Base-by-base conservation (phyloP, 2,797 vertebrate genomes). In the Anabas testudineus region DNA sequence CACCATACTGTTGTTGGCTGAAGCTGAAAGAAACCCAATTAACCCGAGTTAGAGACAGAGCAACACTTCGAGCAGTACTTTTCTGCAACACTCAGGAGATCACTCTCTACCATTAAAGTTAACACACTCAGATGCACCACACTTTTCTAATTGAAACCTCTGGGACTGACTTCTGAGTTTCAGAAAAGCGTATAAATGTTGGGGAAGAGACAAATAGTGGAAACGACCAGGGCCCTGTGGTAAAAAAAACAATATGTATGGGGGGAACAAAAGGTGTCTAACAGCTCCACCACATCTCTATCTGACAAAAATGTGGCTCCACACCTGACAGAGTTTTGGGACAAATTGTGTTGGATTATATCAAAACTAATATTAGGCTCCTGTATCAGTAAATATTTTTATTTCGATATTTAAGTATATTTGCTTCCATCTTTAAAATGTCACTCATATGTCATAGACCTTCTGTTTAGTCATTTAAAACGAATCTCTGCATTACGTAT, bases 81-180 rank as follows among this genome's bases (percentile, higher is more conserved):
- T 72, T 86, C 90, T 68, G 71, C 83, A 90, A 82, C 90, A 92
- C 93, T 91, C 89, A 68, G 86, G 93, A 94, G 91, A 94, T 90
- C 91, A 71, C 87, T 87, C 82, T 78, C 88, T 82, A 87, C 92
- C 89, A 91, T 93, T 93, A 94, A 89, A 92, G 85, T 70, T 88
- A 91, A 91, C 86, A 78, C 90, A 90, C 89, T 88, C 82, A 84
- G 71, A 92, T 89, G 87, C 87, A 82, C 81, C 67, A 76, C 80
- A 86, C 90, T 90, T 92, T 93, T 93, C 88, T 95, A 95, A 95
- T 94, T 94, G 88, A 94, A 94, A 94, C 94, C 93, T 92, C 69
- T 90, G 94, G 93, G 92, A 94, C 80, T 78, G 72, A 82, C 80
- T 89, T 93, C 90, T 78, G 80, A 90, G 90, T 83, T 90, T 89